Conservation (phyloP, 2,797 vertebrate species). For the Clamator glandarius region DNA sequence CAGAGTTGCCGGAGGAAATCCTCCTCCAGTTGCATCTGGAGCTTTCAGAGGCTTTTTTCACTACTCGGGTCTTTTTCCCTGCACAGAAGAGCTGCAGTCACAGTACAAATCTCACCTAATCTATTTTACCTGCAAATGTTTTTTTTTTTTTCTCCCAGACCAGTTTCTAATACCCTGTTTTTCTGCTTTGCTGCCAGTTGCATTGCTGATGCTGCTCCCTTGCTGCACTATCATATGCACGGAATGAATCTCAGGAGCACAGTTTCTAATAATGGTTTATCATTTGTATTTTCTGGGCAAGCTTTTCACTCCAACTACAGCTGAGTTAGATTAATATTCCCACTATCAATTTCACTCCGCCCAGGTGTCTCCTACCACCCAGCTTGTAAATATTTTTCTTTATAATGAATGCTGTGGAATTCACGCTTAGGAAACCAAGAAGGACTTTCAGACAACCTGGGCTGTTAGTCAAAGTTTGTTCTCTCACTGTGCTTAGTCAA, state of each 20-base stretch:
- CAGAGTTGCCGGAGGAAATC: not conserved
- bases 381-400: conserved; percentile 20
- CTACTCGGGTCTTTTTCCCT: not conserved
- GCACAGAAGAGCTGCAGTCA: not conserved
- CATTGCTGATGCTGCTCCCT: conserved; percentile 2
- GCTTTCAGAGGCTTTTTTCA: not conserved
- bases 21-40: not conserved
- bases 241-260: conserved; percentile 15
- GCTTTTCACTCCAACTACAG: not conserved
- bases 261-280: conserved; percentile 14
- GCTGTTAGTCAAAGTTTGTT: not conserved
- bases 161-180: not conserved
- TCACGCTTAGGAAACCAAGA: not conserved
- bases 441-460: not conserved
- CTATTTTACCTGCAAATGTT: not conserved
- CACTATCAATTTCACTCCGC: not conserved
- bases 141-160: not conserved
- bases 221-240: not conserved
- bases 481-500: not conserved
- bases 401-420: not conserved
- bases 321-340: not conserved
- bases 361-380: conserved; percentile 8
- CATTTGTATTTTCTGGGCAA: conserved; percentile 9
- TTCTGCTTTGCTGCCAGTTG: conserved; percentile 13
- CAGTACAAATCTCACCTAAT: conserved; percentile 6